Evolutionary conservation across 2,113 vertebrate genomes (phyloP), one percentile per base, ranked within the genome.

Genomic region (Gyps fulvus): DNA sequence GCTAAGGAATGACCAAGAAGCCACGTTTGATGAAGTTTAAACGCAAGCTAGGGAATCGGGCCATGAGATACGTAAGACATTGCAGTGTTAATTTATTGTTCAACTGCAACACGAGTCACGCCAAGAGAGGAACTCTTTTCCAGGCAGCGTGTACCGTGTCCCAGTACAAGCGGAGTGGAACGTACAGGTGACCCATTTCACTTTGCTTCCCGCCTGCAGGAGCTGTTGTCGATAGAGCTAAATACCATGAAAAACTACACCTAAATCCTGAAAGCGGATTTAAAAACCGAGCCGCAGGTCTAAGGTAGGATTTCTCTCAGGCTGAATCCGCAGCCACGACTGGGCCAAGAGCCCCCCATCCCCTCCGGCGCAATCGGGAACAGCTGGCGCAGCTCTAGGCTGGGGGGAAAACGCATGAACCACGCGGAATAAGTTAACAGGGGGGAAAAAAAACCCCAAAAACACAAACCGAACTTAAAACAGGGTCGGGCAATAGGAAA

Each of bases 11-110:
- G 6, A 11, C 0, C 0, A 38, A 58, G 9, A 9, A 20, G 25
- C 9, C 2, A 6, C 6, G 1, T n/a, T 14, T 11, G 23, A 54
- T 2, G 20, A 54, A 54, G 14, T 19, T 59, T 19, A 31, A 85
- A 45, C 0, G 3, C 23, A 15, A 78, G 20, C 25, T 18, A 8
- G 1, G 3, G 8, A 15, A 4, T 1, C 2, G 1, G 14, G 7
- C 11, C 3, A 1, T 1, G 5, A 62, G 9, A 36, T 7, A 3
- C 0, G 1, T 3, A 20, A 47, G 26, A 8, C 9, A 4, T 10
- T 4, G 19, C 5, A 13, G 16, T 0, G 4, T 18, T 2, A 3
- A 31, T 32, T 26, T 36, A 19, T 11, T 5, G 8, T 5, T n/a
- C 4, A 21, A 7, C 3, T 11, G 13, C 45, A n/a, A 45, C 18